phyloP scores from a whole-genome alignment of 2,113 vertebrate genomes.

The Megaleporinus macrocephalus region DNA sequence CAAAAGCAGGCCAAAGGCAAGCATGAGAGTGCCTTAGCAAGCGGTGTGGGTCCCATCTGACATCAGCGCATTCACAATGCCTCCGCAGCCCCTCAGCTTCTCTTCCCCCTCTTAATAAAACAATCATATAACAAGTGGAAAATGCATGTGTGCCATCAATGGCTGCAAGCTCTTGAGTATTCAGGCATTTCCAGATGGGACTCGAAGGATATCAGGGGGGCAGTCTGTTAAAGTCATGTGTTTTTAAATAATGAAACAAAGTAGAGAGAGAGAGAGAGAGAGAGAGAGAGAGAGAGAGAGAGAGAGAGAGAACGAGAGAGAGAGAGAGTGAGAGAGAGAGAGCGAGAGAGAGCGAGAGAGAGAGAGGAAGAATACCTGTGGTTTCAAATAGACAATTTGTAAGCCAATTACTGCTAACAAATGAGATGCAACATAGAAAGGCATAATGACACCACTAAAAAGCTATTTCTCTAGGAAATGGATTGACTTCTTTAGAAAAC shows the following conservation, averaged over 20 bases:
- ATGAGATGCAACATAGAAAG: constrained; percentile 36
- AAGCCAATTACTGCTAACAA: constrained; percentile 55
- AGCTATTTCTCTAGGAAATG: constrained; percentile 56
- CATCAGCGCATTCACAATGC: constrained; percentile 47
- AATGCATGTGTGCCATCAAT: constrained; percentile 55
- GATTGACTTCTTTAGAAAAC: constrained; percentile 52
- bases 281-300: constrained; percentile 13
- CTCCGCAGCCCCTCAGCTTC: constrained; percentile 38
- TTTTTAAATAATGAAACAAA: constrained; percentile 29
- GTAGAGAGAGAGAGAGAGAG: constrained; percentile 58
- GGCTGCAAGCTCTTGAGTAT: constrained; percentile 51
- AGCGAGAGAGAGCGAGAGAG: neutral
- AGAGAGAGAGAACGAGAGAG: neutral
- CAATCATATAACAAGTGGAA: constrained; percentile 56
- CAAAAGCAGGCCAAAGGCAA: constrained; percentile 54
- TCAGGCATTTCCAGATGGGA: constrained; percentile 62
- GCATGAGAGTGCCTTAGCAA: constrained; percentile 51
- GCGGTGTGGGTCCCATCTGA: constrained; percentile 50
- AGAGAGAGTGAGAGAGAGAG: neutral
- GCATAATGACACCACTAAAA: constrained; percentile 61
- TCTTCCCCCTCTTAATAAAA: constrained; percentile 43
- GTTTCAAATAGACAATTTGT: constrained; percentile 45
- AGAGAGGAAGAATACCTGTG: constrained; percentile 16
- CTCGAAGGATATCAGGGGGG: constrained; percentile 35
- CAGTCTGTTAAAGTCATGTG: constrained; percentile 39